phyloP scores from a whole-genome alignment of 2,888 invertebrate genomes.

The Pasiphila rectangulata region DNA sequence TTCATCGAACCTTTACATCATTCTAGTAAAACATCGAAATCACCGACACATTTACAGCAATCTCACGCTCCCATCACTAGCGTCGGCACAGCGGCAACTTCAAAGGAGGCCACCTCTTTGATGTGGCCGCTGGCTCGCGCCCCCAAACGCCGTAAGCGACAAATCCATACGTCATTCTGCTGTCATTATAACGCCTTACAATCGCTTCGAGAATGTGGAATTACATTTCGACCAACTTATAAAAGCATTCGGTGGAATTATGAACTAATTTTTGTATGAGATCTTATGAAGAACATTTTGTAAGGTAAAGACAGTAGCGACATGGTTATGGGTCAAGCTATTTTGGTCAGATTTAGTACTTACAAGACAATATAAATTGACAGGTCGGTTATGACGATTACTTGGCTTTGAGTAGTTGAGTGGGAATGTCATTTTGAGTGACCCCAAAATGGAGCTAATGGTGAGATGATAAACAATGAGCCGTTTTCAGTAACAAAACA shows the following conservation, averaged over 20 bases:
- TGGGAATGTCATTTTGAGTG: constrained; percentile 28
- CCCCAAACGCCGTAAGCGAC: constrained; percentile 80
- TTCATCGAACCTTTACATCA: constrained; percentile 13
- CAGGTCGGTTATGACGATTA: constrained; percentile 73
- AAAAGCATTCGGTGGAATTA: constrained; percentile 13
- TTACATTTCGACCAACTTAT: constrained; percentile 43
- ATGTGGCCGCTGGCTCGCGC: constrained; percentile 80
- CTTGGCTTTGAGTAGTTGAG: constrained; percentile 42
- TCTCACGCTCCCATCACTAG: constrained; percentile 49
- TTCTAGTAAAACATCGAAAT: constrained; percentile 39
- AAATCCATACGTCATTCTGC: constrained; percentile 80
- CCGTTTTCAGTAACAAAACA: too few species aligned
- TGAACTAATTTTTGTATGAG: constrained; percentile 18
- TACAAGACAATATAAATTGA: constrained; percentile 80
- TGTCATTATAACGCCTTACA: constrained; percentile 81
- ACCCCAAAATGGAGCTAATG: constrained; percentile 31
- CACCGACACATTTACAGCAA: constrained; percentile 28
- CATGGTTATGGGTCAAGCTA: constrained; percentile 2
- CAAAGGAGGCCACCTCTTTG: constrained; percentile 81
- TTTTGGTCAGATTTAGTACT: constrained; percentile 35
- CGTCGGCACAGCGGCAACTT: constrained; percentile 74
- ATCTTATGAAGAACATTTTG: not conserved
- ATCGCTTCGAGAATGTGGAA: constrained; percentile 75
- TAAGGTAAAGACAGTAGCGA: constrained; percentile 15
- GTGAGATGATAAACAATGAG: constrained; percentile 33